phyloP scores from a whole-genome alignment of 1,140 invertebrate species.

The Bradysia coprophila region DNA sequence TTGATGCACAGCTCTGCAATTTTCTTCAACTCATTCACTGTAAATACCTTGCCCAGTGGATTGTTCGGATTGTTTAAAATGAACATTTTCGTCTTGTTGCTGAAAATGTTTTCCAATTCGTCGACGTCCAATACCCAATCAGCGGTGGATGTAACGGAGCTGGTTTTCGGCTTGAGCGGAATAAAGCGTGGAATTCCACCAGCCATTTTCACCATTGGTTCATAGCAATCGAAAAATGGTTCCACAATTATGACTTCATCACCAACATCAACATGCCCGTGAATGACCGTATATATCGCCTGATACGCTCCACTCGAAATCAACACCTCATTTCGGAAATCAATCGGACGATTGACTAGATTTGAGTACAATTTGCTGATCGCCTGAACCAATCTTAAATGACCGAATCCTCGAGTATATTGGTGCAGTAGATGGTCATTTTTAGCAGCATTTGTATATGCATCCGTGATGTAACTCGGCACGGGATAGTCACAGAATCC shows the following conservation, averaged over 20 bases:
- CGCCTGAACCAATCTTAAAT: constrained; percentile 72
- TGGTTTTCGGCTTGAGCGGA: constrained; percentile 48
- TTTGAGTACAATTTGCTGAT: constrained; percentile 72
- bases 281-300: constrained; percentile 64
- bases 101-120: constrained; percentile 75
- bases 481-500: constrained; percentile 91
- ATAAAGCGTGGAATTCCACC: constrained; percentile 79
- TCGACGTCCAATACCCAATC: constrained; percentile 80
- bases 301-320: constrained; percentile 88
- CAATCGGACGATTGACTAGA: constrained; percentile 49
- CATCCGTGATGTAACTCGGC: constrained; percentile 65
- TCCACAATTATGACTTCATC: constrained; percentile 96
- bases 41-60: constrained; percentile 84
- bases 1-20: constrained; percentile 84
- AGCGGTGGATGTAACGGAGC: constrained; percentile 36
- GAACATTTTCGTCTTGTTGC: constrained; percentile 80
- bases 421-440: constrained; percentile 72
- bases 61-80: constrained; percentile 95
- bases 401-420: constrained; percentile 80
- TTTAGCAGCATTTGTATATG: constrained; percentile 44
- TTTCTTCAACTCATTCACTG: constrained; percentile 42
- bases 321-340: constrained; percentile 70
- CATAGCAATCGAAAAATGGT: constrained; percentile 96
- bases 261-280: constrained; percentile 66
- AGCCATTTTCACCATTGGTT: constrained; percentile 77